These are phyloP conservation scores for Regulus satrapa DNA, from an alignment of 2,113 vertebrate genomes.

Conservation along the genomic window DNA sequence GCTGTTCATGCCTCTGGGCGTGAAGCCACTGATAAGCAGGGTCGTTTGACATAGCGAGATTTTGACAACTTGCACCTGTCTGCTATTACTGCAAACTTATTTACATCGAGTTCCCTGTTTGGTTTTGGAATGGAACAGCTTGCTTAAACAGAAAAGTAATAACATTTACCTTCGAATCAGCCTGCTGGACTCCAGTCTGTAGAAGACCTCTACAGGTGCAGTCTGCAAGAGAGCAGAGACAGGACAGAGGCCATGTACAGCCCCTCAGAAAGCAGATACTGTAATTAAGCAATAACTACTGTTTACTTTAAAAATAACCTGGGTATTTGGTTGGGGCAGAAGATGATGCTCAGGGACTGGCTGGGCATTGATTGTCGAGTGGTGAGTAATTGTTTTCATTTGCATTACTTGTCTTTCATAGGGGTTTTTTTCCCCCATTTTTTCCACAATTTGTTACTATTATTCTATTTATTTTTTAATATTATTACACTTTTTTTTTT, in stretches of 20 bases:
- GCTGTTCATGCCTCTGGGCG: background rate
- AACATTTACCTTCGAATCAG: conserved; percentile 71
- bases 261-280: background rate
- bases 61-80: background rate
- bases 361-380: background rate
- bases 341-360: background rate
- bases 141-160: background rate
- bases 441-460: background rate
- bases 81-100: background rate
- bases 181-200: conserved; percentile 74
- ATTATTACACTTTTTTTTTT: background rate
- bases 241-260: background rate
- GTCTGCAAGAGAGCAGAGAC: conserved; percentile 49
- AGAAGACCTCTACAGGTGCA: conserved; percentile 79
- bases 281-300: background rate
- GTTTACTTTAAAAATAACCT: background rate
- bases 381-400: background rate
- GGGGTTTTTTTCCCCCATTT: background rate
- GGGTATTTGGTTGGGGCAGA: background rate
- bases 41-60: background rate
- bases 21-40: background rate
- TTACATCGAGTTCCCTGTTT: background rate
- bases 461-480: background rate
- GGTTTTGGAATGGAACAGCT: background rate
- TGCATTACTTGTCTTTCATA: background rate